Percentiles rank a stretch among this genome's conserved stretches.
These are phyloP conservation scores for Slavum lentiscoides DNA, from an alignment of 2,888 invertebrate species.

Conservation along the genomic window DNA sequence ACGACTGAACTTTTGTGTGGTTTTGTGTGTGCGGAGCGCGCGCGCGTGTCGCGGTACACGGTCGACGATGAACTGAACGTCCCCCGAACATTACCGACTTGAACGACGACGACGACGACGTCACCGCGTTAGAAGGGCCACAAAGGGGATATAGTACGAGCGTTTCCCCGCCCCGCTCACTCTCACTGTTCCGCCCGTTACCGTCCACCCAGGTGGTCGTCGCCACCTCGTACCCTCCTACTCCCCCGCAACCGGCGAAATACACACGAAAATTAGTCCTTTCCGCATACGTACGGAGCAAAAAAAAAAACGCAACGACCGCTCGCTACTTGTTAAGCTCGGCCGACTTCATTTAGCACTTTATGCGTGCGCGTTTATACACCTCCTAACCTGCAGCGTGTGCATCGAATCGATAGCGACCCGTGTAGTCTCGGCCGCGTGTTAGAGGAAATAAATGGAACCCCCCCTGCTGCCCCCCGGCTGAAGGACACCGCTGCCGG, in stretches of 20 bases:
- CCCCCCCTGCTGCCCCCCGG: too few species aligned
- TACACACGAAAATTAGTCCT: conserved; percentile 25
- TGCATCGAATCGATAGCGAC: not conserved
- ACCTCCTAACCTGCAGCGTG: too few species aligned
- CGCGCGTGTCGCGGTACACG: not conserved
- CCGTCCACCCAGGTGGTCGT: too few species aligned
- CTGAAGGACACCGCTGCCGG: too few species aligned
- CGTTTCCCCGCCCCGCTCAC: too few species aligned
- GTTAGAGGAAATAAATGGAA: too few species aligned
- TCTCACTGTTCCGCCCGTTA: too few species aligned
- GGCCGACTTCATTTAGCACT: conserved; percentile 27
- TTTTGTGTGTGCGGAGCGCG: too few species aligned
- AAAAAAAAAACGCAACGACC: not conserved
- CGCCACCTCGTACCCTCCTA: too few species aligned
- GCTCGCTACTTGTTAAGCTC: conserved; percentile 6
- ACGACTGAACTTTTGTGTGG: not conserved
- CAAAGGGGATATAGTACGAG: not conserved
- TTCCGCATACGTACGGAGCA: not conserved
- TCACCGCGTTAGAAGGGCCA: conserved; percentile 21
- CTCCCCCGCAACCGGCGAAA: not conserved
- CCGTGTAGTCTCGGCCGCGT: not conserved
- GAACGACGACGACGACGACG: conserved; percentile 29
- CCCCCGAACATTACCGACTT: conserved; percentile 35
- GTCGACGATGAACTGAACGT: conserved; percentile 43
- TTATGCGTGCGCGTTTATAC: not conserved